A percentile compares a stretch with the other conserved stretches of the same genome.
phyloP scores from a whole-genome alignment of 2,797 vertebrate genomes.

The Peromyscus attwateri region DNA sequence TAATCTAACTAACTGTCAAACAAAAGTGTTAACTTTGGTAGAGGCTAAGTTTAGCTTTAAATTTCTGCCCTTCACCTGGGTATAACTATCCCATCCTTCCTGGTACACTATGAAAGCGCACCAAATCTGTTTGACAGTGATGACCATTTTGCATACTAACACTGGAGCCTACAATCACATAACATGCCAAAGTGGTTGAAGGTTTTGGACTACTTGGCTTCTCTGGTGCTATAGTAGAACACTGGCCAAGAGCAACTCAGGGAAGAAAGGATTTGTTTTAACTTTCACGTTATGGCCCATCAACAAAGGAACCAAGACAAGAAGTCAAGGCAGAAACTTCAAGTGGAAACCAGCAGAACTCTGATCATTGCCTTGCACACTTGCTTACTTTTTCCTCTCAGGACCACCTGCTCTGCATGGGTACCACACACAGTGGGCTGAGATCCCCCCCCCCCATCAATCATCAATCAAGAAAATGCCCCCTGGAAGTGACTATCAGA shows the following conservation, averaged over 20 bases:
- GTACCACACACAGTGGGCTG: background rate
- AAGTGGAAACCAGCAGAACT: background rate
- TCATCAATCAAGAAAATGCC: background rate
- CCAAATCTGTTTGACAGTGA: background rate
- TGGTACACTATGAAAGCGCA: background rate
- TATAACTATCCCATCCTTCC: background rate
- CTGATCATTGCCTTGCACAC: background rate
- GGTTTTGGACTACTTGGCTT: background rate
- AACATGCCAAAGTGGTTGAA: background rate
- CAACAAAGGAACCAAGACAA: background rate
- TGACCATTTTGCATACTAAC: background rate
- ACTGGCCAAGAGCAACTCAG: background rate
- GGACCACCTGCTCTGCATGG: background rate
- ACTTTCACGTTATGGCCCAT: background rate
- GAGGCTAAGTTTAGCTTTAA: background rate
- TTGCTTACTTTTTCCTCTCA: background rate
- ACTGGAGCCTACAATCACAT: background rate
- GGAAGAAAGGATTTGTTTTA: background rate
- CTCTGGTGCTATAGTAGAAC: background rate
- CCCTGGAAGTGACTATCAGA: background rate
- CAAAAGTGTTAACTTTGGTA: background rate
- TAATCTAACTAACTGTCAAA: background rate
- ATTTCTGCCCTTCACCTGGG: background rate
- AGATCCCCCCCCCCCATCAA: background rate
- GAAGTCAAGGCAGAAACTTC: background rate